Conservation (phyloP, 2,113 vertebrate species). For the Progne subis region DNA sequence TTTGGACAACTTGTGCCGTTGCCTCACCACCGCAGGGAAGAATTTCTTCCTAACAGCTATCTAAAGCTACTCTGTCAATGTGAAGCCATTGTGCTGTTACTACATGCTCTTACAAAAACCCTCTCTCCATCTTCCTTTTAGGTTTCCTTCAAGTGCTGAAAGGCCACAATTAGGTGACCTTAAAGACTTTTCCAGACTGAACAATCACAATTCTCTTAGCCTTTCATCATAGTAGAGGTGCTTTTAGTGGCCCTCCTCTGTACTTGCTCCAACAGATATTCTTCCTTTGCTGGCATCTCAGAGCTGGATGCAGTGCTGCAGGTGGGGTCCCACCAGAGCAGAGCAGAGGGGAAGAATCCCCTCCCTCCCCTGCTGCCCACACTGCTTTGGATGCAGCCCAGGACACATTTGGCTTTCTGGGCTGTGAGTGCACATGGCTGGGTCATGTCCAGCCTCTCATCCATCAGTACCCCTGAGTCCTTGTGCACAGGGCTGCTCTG, state of each 20-base stretch:
- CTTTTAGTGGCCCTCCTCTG: neutral
- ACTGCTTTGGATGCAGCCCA: neutral
- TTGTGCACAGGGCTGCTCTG: neutral
- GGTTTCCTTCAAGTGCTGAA: neutral
- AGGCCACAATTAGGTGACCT: neutral
- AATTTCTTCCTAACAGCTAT: neutral
- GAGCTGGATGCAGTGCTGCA: neutral
- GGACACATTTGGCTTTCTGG: rapidly evolving
- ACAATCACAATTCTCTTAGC: neutral
- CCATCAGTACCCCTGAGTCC: neutral
- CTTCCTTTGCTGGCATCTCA: neutral
- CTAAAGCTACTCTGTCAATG: neutral
- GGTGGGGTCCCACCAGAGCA: neutral
- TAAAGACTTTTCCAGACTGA: neutral
- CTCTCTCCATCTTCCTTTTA: neutral
- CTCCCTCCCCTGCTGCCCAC: neutral
- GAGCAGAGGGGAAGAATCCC: neutral
- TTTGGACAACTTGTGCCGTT: neutral
- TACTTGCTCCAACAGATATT: neutral
- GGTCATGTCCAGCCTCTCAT: neutral
- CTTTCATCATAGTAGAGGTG: neutral
- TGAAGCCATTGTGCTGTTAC: neutral
- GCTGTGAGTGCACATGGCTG: neutral
- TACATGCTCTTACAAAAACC: neutral
- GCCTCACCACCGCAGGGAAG: neutral